Conservation (phyloP, 2,888 invertebrate species). For the Neoitamus cyanurus region DNA sequence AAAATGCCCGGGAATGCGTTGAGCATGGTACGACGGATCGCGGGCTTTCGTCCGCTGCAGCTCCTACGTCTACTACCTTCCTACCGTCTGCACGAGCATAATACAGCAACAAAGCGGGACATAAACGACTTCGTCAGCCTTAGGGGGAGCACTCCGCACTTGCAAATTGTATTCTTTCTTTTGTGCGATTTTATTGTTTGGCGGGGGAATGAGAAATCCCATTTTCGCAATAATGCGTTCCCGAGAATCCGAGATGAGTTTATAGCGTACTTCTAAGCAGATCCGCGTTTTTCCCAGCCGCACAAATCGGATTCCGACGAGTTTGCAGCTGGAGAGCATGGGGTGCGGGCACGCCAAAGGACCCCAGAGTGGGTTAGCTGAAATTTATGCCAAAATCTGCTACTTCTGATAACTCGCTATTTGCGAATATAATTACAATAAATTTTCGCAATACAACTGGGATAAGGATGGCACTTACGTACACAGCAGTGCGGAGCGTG, state of each 20-base stretch:
- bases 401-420: constrained; percentile 19
- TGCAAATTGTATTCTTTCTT: constrained; percentile 11
- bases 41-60: neutral
- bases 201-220: neutral
- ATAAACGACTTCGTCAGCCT: constrained; percentile 12
- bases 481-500: neutral
- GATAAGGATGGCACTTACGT: neutral
- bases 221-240: constrained; percentile 37
- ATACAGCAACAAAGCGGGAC: neutral
- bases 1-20: neutral
- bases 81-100: neutral
- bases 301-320: constrained; percentile 12
- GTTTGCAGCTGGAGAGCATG: neutral
- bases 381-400: constrained; percentile 24
- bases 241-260: neutral
- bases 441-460: constrained; percentile 5
- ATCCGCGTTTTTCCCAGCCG: neutral
- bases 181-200: constrained; percentile 20
- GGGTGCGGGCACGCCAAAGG: neutral
- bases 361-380: constrained; percentile 1
- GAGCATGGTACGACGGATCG: neutral
- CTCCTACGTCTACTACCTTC: neutral
- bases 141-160: neutral
- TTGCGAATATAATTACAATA: constrained; percentile 40
- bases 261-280: neutral